phyloP scores from a whole-genome alignment of 2,888 invertebrate genomes.

The Lepidocyrtoides sp. region DNA sequence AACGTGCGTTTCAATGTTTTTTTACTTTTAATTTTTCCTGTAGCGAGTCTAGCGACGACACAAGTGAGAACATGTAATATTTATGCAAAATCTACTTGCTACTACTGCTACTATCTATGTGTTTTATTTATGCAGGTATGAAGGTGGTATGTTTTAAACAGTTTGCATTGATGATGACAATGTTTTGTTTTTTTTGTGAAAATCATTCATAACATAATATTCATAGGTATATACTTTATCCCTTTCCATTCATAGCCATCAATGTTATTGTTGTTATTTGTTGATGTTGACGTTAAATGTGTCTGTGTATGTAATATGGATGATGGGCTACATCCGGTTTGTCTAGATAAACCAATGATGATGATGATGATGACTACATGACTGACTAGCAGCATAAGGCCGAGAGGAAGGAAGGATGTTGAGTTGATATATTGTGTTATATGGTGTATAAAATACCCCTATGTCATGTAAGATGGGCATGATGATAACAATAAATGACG shows the following conservation, averaged over 20 bases:
- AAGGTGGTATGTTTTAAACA: too few relatives aligned
- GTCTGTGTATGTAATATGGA: neutral
- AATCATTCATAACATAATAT: too few relatives aligned
- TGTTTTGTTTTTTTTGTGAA: neutral
- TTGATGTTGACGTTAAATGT: neutral
- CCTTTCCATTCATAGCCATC: neutral
- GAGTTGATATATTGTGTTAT: too few relatives aligned
- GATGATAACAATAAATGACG: slow-evolving; percentile 51
- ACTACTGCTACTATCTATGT: too few relatives aligned
- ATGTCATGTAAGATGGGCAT: neutral
- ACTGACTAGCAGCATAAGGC: neutral
- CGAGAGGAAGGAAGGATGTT: slow-evolving; percentile 1
- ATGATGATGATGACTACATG: neutral
- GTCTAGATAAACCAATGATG: neutral
- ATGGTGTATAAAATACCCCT: neutral
- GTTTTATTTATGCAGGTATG: too few relatives aligned
- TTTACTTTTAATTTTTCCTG: too few relatives aligned
- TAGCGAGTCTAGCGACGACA: too few relatives aligned
- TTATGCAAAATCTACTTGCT: too few relatives aligned
- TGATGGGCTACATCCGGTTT: slow-evolving; percentile 33
- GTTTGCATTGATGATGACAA: too few relatives aligned
- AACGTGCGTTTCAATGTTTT: slow-evolving; percentile 29
- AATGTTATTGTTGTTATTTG: neutral
- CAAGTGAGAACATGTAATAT: too few relatives aligned
- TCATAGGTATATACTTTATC: too few relatives aligned